These are phyloP conservation scores for Chroicocephalus ridibundus DNA, from an alignment of 2,113 vertebrate genomes.

Conservation along the genomic window DNA sequence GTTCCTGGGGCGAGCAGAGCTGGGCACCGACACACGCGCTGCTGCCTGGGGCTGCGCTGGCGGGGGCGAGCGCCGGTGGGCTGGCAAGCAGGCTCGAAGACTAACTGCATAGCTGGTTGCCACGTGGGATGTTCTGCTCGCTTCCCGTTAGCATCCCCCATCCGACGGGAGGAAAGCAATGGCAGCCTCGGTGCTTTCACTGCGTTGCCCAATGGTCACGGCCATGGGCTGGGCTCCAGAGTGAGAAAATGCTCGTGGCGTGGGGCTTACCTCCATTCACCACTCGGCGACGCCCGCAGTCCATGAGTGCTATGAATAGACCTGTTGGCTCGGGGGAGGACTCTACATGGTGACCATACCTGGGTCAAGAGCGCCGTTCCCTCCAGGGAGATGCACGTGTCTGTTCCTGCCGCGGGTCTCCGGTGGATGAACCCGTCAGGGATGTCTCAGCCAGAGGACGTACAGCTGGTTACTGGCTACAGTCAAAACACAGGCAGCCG, in stretches of 20 bases:
- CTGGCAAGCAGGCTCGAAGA: neutral
- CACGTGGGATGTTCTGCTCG: fast-evolving
- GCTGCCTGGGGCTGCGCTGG: neutral
- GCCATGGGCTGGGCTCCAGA: neutral
- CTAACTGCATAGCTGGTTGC: no score
- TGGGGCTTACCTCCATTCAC: neutral
- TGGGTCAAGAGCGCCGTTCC: neutral
- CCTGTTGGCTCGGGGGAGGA: neutral
- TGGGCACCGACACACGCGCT: neutral
- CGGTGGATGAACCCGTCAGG: neutral
- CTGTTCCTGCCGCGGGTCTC: neutral
- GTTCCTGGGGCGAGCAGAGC: neutral
- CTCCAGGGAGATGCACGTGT: neutral
- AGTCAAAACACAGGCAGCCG: neutral
- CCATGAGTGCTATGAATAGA: fast-evolving
- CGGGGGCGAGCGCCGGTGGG: fast-evolving
- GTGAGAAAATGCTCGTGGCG: neutral
- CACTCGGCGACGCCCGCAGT: neutral
- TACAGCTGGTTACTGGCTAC: neutral
- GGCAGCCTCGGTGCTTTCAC: neutral
- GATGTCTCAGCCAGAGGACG: neutral
- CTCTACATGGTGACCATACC: neutral
- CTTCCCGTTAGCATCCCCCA: neutral
- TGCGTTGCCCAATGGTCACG: no score
- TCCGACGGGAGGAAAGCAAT: fast-evolving